phyloP scores from a whole-genome alignment of 64 coral and sea anemone species.

The Montipora capricornis region DNA sequence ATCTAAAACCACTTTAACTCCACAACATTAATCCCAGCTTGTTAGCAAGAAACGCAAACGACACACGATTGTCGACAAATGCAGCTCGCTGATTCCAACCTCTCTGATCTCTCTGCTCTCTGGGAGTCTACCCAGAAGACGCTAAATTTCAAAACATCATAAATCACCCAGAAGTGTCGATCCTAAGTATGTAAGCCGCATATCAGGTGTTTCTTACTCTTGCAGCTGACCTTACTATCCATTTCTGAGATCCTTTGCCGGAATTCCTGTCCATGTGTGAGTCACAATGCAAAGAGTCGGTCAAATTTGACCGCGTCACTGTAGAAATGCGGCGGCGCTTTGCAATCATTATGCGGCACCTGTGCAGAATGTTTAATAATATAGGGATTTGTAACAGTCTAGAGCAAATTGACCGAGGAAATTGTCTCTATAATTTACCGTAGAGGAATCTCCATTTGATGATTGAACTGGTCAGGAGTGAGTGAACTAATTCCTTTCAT shows the following conservation, averaged over 20 bases:
- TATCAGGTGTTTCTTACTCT: not conserved
- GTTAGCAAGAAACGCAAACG: constrained; percentile 17
- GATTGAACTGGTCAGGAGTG: too few species aligned
- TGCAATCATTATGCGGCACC: not conserved
- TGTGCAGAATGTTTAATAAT: not conserved
- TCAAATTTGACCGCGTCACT: not conserved
- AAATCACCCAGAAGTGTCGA: constrained; percentile 9
- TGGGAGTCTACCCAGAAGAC: constrained; percentile 9
- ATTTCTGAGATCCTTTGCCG: constrained; percentile 10
- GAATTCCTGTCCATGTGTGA: not conserved
- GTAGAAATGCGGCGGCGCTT: not conserved
- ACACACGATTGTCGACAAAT: constrained; percentile 29
- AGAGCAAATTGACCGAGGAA: not conserved
- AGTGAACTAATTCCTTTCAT: too few species aligned
- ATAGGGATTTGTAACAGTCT: too few species aligned
- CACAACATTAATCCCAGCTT: constrained; percentile 14
- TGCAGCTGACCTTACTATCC: not conserved
- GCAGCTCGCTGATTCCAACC: constrained; percentile 10
- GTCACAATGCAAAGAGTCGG: not conserved
- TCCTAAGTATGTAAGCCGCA: not conserved
- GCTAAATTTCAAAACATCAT: constrained; percentile 44
- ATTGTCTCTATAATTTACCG: not conserved
- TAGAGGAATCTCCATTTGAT: not conserved
- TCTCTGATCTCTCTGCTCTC: not conserved
- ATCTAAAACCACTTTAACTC: not conserved